Evolutionary conservation across 2,797 vertebrate genomes (phyloP).

Genomic region (Remorina albescens): DNA sequence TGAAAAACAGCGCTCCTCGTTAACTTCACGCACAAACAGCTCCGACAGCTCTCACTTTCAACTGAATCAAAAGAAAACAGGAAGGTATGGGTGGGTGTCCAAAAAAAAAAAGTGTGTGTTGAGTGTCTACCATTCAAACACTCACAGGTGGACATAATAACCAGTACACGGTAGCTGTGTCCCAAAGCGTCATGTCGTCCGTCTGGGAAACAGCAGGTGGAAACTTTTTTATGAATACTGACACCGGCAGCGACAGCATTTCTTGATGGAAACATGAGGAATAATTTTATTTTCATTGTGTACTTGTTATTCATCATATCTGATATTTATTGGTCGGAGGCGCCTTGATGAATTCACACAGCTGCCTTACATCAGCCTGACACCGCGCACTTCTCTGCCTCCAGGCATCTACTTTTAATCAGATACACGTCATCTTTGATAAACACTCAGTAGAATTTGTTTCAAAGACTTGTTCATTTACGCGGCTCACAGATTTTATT

Average conservation of each 20-base stretch:
- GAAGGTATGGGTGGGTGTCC: background rate
- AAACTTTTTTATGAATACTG: conserved; percentile 21
- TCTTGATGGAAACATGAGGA: conserved; percentile 15
- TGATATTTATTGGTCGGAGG: background rate
- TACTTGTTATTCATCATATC: conserved; percentile 30
- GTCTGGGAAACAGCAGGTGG: conserved; percentile 1
- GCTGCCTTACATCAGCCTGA: background rate
- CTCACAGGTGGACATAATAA: background rate
- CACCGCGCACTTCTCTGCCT: conserved; percentile 21
- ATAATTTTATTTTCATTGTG: conserved; percentile 17
- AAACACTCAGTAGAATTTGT: conserved; percentile 29
- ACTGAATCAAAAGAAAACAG: background rate
- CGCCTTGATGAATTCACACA: conserved; percentile 24
- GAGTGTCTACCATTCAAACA: background rate
- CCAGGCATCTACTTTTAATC: conserved; percentile 36
- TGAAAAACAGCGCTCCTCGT: too few relatives aligned
- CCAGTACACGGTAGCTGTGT: background rate
- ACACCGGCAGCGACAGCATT: background rate
- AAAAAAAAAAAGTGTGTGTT: background rate
- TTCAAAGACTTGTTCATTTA: conserved; percentile 29
- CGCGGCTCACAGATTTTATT: conserved; percentile 6
- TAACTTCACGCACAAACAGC: background rate
- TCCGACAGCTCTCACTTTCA: background rate
- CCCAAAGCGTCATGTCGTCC: background rate
- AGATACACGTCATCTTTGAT: conserved; percentile 25